Evolutionary conservation across 1,140 invertebrate genomes (phyloP).

Genomic region (Lepidotrigona ventralis): DNA sequence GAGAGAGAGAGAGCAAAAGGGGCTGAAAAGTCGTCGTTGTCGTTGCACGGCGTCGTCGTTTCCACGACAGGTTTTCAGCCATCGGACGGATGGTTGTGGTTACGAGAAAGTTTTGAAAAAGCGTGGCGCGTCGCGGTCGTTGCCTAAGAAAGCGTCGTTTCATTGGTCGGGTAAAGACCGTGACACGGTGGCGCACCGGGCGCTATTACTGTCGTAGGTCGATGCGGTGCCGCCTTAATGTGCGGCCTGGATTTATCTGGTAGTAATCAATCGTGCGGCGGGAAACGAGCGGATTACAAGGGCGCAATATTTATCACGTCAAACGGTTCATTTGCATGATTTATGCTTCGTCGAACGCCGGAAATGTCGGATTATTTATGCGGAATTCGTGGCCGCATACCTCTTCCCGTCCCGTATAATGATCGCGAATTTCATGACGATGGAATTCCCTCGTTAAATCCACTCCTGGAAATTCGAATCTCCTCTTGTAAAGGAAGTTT

Average conservation of each 20-base stretch:
- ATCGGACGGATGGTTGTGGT: slow-evolving; percentile 65
- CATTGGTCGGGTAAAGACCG: slow-evolving; percentile 71
- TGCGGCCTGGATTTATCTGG: slow-evolving; percentile 75
- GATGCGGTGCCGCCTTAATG: slow-evolving; percentile 70
- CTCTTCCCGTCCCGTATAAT: slow-evolving; percentile 40
- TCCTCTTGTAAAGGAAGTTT: not conserved
- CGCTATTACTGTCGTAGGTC: slow-evolving; percentile 25
- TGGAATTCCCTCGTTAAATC: slow-evolving; percentile 54
- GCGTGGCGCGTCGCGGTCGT: slow-evolving; percentile 63
- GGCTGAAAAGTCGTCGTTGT: slow-evolving; percentile 42
- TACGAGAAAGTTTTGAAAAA: slow-evolving; percentile 69
- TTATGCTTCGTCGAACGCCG: slow-evolving; percentile 70
- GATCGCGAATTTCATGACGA: slow-evolving; percentile 52
- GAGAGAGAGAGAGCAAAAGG: slow-evolving; percentile 7
- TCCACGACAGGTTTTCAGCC: slow-evolving; percentile 63
- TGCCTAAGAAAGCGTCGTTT: slow-evolving; percentile 71
- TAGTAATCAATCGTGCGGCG: slow-evolving; percentile 74
- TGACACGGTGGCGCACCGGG: slow-evolving; percentile 20
- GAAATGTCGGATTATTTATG: slow-evolving; percentile 67
- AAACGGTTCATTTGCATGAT: slow-evolving; percentile 77
- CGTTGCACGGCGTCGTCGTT: slow-evolving; percentile 45
- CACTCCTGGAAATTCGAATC: not conserved
- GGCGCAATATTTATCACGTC: slow-evolving; percentile 76
- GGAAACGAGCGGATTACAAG: slow-evolving; percentile 69
- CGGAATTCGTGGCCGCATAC: slow-evolving; percentile 51